Evolutionary conservation across 2,888 invertebrate species (phyloP), one percentile per base, ranked within the genome.

Genomic region (Nomada fucata): DNA sequence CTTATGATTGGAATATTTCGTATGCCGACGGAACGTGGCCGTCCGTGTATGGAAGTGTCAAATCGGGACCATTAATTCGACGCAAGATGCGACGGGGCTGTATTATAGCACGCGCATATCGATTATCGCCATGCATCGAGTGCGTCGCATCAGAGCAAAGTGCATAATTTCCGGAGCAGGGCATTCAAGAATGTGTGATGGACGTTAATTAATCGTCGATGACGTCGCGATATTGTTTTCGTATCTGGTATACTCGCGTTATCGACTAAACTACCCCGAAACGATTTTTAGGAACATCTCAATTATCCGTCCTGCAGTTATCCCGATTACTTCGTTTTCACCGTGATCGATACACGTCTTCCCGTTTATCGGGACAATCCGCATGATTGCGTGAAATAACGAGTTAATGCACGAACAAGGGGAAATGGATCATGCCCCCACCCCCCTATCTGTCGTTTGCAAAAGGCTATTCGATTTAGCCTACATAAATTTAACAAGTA

Each of bases 151-250:
- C 50, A 13, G 13, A 13, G 52, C 63, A 42, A 47, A 73, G 73
- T 42, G 59, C 64, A 77, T 73, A 65, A 77, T 73, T 73, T 50
- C 18, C 15, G 2, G 20, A 11, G n/a, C 18, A 55, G 23, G 47
- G n/a, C 18, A 36, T 29, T 29, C 36, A 50, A 26, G 75, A 47
- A 47, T 61, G 53, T 55, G 11, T 26, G 75, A 78, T 63, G 68
- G 68, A 75, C 75, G 52, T 75, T 75, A 68, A 55, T 69, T 61
- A 79, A 63, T 76, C n/a, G 76, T 50, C 55, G 53, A 74, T 53
- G 23, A 55, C 18, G 63, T 60, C 15, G 68, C 52, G 61, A 65
- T 67, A 78, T 74, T 69, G 61, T 68, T 57, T 68, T 57, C 75
- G 50, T 55, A 53, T 59, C 69, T 76, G 60, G 65, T 67, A 61